Evolutionary conservation across 2,888 invertebrate genomes (phyloP).

Genomic region (Cantharis lateralis): DNA sequence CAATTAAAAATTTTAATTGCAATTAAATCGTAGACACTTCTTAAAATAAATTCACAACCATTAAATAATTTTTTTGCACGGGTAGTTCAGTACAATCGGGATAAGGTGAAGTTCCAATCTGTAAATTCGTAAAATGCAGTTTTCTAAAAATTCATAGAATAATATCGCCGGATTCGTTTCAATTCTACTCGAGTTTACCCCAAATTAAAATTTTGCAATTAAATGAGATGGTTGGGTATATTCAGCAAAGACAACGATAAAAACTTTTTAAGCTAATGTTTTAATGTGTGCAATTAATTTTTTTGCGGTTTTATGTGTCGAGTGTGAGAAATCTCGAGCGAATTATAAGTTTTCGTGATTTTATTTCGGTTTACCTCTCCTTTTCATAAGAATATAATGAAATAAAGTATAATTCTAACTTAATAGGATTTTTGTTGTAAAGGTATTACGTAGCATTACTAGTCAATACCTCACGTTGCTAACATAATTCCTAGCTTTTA

Average conservation of each 20-base stretch:
- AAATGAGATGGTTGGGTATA: not conserved
- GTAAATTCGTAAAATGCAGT: not conserved
- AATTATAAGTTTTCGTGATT: not conserved
- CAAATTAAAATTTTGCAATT: not conserved
- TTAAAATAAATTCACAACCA: not conserved
- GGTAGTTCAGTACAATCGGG: not conserved
- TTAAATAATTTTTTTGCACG: not conserved
- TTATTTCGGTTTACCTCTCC: not conserved
- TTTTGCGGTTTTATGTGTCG: not conserved
- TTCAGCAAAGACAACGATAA: not conserved
- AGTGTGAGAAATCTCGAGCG: not conserved
- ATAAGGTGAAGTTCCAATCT: not conserved
- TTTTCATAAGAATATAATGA: not conserved
- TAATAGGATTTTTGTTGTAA: not conserved
- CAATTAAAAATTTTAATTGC: not conserved
- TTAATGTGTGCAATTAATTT: not conserved
- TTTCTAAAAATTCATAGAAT: not conserved
- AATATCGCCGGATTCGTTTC: too few species aligned
- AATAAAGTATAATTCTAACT: not conserved
- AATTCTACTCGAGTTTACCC: too few species aligned
- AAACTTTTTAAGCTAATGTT: not conserved
- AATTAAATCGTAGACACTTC: not conserved
- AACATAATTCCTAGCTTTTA: not conserved
- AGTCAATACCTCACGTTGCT: not conserved
- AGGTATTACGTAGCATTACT: not conserved